Percentiles rank a stretch among this genome's conserved stretches.
Conservation (phyloP, 2,797 vertebrate species). For the Spinibarbus caldwelli region DNA sequence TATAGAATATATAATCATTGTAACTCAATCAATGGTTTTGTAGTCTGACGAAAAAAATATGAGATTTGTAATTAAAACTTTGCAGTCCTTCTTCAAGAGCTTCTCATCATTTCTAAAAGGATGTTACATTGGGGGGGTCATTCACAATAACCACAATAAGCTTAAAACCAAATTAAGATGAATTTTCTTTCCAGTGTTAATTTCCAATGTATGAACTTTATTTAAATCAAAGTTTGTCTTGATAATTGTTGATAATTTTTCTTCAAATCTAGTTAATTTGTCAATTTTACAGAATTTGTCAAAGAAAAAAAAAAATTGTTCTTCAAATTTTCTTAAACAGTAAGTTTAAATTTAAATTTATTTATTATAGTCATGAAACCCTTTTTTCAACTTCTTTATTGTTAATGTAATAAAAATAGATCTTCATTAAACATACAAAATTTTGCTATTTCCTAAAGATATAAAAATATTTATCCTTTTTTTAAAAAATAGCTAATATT, state of each 20-base stretch:
- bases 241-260: neutral
- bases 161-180: neutral
- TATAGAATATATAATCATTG: slow-evolving; percentile 34
- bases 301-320: neutral
- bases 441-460: too few species aligned
- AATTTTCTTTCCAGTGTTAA: neutral
- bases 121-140: neutral
- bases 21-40: slow-evolving; percentile 72
- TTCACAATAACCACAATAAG: too few species aligned
- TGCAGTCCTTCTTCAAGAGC: slow-evolving; percentile 58
- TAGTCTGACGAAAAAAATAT: slow-evolving; percentile 64
- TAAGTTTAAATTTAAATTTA: neutral
- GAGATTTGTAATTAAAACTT: slow-evolving; percentile 68
- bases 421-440: too few species aligned
- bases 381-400: neutral
- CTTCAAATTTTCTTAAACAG: neutral
- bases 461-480: too few species aligned
- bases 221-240: neutral
- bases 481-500: neutral
- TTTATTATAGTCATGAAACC: neutral
- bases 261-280: neutral
- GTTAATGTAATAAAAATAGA: neutral
- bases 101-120: slow-evolving; percentile 33
- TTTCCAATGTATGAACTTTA: neutral
- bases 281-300: neutral